These are phyloP conservation scores for Hydropsyche tenuis DNA, from an alignment of 1,140 invertebrate species.

Conservation along the genomic window DNA sequence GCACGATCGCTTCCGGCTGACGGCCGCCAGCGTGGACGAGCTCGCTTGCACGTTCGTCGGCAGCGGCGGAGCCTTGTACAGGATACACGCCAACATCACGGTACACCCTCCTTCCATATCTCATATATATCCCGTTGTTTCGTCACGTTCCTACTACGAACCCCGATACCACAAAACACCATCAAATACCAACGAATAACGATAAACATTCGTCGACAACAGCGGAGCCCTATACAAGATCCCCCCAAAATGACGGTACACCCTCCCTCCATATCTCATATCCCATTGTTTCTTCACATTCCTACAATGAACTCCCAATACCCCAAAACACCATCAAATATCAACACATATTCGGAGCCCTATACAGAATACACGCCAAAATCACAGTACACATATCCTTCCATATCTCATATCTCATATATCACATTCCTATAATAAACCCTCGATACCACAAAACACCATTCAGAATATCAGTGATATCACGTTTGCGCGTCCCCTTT, in stretches of 20 bases:
- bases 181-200: background rate
- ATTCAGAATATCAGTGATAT: too few relatives aligned
- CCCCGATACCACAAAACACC: background rate
- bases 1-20: constrained; percentile 96
- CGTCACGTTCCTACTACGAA: background rate
- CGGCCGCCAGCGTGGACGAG: constrained; percentile 97
- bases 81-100: constrained; percentile 98
- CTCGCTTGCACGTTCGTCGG: constrained; percentile 95
- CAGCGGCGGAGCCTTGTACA: constrained; percentile 92
- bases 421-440: background rate
- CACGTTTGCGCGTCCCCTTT: too few relatives aligned
- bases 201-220: too few relatives aligned
- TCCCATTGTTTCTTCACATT: too few relatives aligned
- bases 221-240: background rate
- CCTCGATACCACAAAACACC: background rate
- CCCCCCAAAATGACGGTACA: too few relatives aligned
- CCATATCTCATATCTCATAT: too few relatives aligned
- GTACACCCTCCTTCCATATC: constrained; percentile 67
- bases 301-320: background rate
- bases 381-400: constrained; percentile 84
- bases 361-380: constrained; percentile 97
- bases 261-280: too few relatives aligned
- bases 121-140: too few relatives aligned
- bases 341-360: constrained; percentile 72
- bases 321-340: background rate